phyloP scores from a whole-genome alignment of 2,113 vertebrate genomes.

The Oophaga pumilio region DNA sequence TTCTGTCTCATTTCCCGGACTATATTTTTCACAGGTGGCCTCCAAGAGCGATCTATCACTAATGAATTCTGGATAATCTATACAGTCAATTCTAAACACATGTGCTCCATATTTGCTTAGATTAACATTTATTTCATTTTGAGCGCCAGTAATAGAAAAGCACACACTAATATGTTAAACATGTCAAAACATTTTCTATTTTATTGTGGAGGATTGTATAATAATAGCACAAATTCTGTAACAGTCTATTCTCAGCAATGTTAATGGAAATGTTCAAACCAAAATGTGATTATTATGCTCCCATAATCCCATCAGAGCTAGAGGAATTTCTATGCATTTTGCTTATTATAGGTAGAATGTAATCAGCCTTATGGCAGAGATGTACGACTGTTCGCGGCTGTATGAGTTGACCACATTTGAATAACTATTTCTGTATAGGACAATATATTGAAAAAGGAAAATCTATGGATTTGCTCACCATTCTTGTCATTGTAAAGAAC shows the following conservation, averaged over 20 bases:
- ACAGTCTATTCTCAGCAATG: background rate
- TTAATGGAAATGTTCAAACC: background rate
- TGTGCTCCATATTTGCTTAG: slow-evolving; percentile 43
- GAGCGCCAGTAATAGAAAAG: slow-evolving; percentile 21
- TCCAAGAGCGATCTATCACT: slow-evolving; percentile 35
- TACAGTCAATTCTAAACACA: slow-evolving; percentile 46
- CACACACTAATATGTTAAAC: slow-evolving; percentile 30
- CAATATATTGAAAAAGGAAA: background rate
- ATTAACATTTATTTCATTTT: slow-evolving; percentile 45
- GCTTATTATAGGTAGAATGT: background rate
- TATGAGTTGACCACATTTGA: background rate
- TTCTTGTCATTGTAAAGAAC: background rate
- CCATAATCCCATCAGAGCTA: background rate
- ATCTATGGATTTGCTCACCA: background rate
- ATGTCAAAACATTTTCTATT: slow-evolving; percentile 28
- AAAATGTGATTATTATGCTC: background rate
- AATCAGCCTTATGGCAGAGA: background rate
- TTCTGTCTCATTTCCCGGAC: slow-evolving; percentile 32
- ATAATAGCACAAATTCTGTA: background rate
- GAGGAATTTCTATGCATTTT: background rate
- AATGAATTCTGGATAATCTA: slow-evolving; percentile 47
- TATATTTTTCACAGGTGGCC: slow-evolving; percentile 46
- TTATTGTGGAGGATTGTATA: slow-evolving; percentile 19
- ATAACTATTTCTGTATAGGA: background rate
- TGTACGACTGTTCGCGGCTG: background rate